Conservation (phyloP, 2,113 vertebrate species). For the Motacilla alba region DNA sequence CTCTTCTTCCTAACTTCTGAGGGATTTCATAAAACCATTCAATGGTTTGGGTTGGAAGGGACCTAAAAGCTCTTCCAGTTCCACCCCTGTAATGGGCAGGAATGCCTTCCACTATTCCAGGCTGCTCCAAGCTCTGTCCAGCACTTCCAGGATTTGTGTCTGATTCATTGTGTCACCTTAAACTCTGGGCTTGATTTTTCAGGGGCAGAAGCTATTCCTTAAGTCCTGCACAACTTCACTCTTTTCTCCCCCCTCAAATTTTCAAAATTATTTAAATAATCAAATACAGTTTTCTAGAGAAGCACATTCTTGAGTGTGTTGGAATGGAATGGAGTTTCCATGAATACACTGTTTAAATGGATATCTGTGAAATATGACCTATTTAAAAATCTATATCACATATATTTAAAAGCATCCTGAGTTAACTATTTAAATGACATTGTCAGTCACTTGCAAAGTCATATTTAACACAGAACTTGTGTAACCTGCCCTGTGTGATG, state of each 20-base stretch:
- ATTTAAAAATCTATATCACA: not conserved
- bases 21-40: not conserved
- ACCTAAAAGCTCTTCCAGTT: not conserved
- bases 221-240: not conserved
- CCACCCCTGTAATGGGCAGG: not conserved
- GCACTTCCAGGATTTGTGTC: not conserved
- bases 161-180: not conserved
- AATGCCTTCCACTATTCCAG: not conserved
- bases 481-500: accelerated
- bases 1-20: accelerated
- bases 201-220: not conserved
- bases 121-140: accelerated
- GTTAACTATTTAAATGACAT: not conserved
- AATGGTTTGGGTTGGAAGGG: not conserved
- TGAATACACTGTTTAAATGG: not conserved
- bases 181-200: not conserved
- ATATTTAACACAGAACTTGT: not conserved
- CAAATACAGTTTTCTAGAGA: not conserved
- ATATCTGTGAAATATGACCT: not conserved
- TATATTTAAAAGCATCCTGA: not conserved
- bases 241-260: accelerated
- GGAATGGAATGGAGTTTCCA: not conserved
- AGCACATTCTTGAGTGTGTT: not conserved
- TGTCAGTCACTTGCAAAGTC: not conserved
- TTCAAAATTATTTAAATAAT: not conserved